Conservation (phyloP, 2,797 vertebrate species). For the Cygnus olor region DNA sequence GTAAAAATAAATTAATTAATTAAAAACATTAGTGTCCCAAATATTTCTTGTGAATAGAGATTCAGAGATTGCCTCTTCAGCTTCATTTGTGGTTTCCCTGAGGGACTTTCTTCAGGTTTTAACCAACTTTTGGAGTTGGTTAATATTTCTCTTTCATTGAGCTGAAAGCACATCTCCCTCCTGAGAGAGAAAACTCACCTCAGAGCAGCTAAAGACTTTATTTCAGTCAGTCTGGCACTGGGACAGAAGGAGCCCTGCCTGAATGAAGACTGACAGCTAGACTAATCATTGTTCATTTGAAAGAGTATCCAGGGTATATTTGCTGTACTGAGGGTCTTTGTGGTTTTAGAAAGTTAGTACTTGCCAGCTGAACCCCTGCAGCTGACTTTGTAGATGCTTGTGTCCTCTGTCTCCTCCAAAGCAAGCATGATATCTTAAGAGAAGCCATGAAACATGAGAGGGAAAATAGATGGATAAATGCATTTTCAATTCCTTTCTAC, state of each 20-base stretch:
- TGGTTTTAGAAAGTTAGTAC: not conserved
- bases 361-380: not conserved
- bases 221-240: not conserved
- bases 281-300: not conserved
- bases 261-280: not conserved
- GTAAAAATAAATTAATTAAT: not conserved
- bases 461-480: rapidly evolving
- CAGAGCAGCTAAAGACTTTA: not conserved
- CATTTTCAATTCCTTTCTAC: not conserved
- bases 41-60: not conserved
- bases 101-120: not conserved
- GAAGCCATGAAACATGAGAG: not conserved
- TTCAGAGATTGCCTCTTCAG: not conserved
- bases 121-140: not conserved
- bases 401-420: not conserved
- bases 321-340: not conserved
- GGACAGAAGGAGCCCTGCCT: not conserved
- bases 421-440: not conserved
- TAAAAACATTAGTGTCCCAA: not conserved
- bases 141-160: not conserved
- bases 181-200: not conserved
- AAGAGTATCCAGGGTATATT: not conserved
- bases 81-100: not conserved
- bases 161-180: not conserved
- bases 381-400: not conserved